phyloP scores from a whole-genome alignment of 2,888 invertebrate genomes.

The Mamestra brassicae region DNA sequence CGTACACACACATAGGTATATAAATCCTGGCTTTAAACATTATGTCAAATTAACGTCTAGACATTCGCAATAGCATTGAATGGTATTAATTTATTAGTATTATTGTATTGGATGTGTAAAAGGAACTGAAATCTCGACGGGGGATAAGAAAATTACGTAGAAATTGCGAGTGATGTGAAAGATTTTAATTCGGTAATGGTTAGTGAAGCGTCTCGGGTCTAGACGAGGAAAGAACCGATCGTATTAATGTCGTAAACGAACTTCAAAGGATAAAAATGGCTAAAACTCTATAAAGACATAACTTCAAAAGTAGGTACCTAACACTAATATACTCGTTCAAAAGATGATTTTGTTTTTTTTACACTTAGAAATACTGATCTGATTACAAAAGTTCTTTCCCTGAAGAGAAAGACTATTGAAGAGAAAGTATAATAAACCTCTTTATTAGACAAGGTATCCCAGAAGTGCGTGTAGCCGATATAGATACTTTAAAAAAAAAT shows the following conservation, averaged over 20 bases:
- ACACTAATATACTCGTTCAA: too few relatives aligned
- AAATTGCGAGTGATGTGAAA: conserved; percentile 1
- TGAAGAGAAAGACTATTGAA: too few relatives aligned
- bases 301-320: too few relatives aligned
- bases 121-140: conserved; percentile 7
- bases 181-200: conserved; percentile 32
- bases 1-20: conserved; percentile 14
- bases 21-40: conserved; percentile 48
- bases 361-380: too few relatives aligned
- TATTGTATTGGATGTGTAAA: conserved; percentile 24
- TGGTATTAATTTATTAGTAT: conserved; percentile 38
- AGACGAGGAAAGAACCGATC: background rate
- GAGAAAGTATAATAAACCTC: too few relatives aligned
- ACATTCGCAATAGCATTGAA: conserved; percentile 60
- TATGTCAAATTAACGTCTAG: conserved; percentile 71
- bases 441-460: too few relatives aligned
- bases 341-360: too few relatives aligned
- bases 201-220: background rate
- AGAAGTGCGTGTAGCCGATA: too few relatives aligned
- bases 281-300: background rate
- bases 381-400: too few relatives aligned
- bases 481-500: too few relatives aligned
- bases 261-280: background rate
- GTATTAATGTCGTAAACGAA: background rate
- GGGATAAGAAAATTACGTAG: conserved; percentile 4